Evolutionary conservation across 2,797 vertebrate genomes (phyloP).

Genomic region (Myotis daubentonii): DNA sequence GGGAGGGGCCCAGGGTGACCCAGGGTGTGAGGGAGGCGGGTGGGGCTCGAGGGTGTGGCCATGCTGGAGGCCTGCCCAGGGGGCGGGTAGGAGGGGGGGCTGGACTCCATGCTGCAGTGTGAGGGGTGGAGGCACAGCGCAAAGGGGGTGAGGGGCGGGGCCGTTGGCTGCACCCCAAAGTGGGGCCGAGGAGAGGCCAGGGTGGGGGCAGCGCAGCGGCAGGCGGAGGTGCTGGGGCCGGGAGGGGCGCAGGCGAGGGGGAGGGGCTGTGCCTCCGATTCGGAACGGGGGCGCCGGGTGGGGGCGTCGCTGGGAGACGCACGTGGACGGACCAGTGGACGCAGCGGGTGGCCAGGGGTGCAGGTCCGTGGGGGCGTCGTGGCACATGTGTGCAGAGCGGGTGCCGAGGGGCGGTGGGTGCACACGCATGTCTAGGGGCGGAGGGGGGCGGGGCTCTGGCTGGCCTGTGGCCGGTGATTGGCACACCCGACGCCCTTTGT

Average conservation of each 20-base stretch:
- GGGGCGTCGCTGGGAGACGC: background rate
- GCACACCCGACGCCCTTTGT: background rate
- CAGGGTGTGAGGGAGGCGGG: background rate
- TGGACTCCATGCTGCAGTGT: accelerated
- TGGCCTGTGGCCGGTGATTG: accelerated
- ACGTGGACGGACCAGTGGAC: background rate
- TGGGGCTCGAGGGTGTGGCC: background rate
- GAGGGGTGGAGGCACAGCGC: too few species aligned
- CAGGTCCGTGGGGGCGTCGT: accelerated
- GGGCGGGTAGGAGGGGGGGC: background rate
- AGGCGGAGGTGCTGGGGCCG: too few species aligned
- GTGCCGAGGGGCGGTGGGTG: background rate
- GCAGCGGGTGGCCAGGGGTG: background rate
- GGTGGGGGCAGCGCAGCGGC: too few species aligned
- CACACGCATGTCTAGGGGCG: background rate
- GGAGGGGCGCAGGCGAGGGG: too few species aligned
- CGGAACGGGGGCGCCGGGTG: too few species aligned
- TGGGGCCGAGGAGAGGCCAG: background rate
- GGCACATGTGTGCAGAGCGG: background rate
- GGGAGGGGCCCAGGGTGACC: background rate
- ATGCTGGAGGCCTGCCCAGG: background rate
- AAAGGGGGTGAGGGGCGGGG: background rate
- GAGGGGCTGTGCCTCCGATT: too few species aligned
- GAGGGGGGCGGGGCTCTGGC: background rate
- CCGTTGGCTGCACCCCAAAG: background rate